Conservation (phyloP, 2,113 vertebrate genomes). For the Oceanites oceanicus region DNA sequence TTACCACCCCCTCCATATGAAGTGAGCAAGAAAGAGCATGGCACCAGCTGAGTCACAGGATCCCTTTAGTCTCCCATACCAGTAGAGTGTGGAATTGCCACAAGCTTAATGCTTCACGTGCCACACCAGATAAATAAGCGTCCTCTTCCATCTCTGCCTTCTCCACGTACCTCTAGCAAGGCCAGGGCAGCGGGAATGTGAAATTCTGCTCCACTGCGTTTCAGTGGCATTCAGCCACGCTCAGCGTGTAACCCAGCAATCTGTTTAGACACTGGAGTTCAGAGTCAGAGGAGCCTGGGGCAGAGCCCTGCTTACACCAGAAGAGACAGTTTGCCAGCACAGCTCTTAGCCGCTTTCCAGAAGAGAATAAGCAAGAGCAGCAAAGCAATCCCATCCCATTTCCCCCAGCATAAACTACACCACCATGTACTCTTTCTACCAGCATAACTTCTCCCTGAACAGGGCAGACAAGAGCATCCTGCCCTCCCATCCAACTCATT, state of each 20-base stretch:
- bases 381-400: not conserved
- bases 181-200: not conserved
- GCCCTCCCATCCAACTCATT: not conserved
- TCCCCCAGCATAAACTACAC: not conserved
- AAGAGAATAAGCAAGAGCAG: not conserved
- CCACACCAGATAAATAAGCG: not conserved
- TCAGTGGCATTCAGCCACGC: not conserved
- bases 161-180: not conserved
- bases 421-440: not conserved
- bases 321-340: not conserved
- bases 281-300: not conserved
- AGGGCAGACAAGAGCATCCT: not conserved
- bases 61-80: not conserved
- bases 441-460: not conserved
- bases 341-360: not conserved
- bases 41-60: constrained; percentile 27
- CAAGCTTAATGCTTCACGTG: not conserved
- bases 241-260: not conserved
- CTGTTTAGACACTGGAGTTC: constrained; percentile 8
- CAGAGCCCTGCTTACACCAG: not conserved
- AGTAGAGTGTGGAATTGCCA: not conserved
- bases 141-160: not conserved
- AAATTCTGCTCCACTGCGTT: not conserved
- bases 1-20: not conserved
- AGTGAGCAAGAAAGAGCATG: not conserved